Evolutionary conservation across 1,140 invertebrate species (phyloP).

Genomic region (Tyrophagus putrescentiae): DNA sequence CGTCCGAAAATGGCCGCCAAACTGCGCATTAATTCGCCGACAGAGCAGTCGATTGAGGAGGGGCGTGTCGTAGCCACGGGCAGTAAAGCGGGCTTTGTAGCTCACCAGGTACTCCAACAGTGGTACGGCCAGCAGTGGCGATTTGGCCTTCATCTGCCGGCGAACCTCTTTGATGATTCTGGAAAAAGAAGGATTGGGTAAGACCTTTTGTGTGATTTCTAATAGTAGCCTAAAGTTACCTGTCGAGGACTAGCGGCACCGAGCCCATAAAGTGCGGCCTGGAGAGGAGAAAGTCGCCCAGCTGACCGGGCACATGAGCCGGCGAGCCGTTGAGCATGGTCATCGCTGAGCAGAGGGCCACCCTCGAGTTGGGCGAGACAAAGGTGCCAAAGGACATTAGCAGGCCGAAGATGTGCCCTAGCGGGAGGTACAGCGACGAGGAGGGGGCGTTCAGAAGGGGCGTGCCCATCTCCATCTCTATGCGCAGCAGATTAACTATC

Average conservation of each 20-base stretch:
- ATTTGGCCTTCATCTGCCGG: conserved; percentile 34
- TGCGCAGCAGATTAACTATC: conserved; percentile 36
- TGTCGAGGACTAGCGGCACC: conserved; percentile 51
- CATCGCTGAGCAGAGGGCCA: conserved; percentile 88
- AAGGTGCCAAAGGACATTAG: conserved; percentile 27
- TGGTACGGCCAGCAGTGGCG: conserved; percentile 28
- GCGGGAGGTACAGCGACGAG: conserved; percentile 72
- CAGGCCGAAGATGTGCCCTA: conserved; percentile 84
- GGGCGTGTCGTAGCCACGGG: conserved; percentile 21
- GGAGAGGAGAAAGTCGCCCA: conserved; percentile 29
- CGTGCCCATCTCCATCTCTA: conserved; percentile 39
- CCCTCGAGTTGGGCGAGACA: conserved; percentile 33
- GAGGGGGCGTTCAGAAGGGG: conserved; percentile 74
- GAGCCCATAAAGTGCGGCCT: conserved; percentile 80
- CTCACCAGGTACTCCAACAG: too few relatives aligned
- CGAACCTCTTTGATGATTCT: conserved; percentile 37
- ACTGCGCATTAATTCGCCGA: conserved; percentile 12
- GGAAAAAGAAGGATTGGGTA: too few relatives aligned
- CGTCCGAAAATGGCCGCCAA: background rate
- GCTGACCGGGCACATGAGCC: conserved; percentile 27
- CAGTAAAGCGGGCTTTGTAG: too few relatives aligned
- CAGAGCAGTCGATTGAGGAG: conserved; percentile 20
- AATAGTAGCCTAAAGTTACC: too few relatives aligned
- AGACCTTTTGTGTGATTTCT: too few relatives aligned
- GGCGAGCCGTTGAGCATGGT: conserved; percentile 72